phyloP scores from a whole-genome alignment of 2,888 invertebrate genomes.

The Lamellibrachia satsuma region DNA sequence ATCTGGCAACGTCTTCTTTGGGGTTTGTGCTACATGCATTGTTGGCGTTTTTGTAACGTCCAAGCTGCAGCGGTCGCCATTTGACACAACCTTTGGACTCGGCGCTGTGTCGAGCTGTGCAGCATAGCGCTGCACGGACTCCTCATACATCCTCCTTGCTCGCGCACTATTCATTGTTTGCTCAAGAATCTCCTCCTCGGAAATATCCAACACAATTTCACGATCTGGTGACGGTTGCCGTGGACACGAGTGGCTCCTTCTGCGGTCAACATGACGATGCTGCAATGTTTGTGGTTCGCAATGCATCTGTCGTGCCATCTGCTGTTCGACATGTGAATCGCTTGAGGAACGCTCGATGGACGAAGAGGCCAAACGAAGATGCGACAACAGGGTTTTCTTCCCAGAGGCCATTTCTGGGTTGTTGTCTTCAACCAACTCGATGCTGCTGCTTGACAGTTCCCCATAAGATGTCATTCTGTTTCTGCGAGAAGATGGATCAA shows the following conservation, averaged over 20 bases:
- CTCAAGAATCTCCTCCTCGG: not conserved
- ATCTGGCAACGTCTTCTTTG: slow-evolving; percentile 18
- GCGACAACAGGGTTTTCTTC: not conserved
- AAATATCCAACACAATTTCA: not conserved
- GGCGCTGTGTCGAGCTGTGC: slow-evolving; percentile 1
- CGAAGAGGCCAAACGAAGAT: not conserved
- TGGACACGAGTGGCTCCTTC: not conserved
- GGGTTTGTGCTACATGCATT: not conserved
- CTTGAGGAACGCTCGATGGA: not conserved
- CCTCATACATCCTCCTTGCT: slow-evolving; percentile 57
- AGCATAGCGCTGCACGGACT: slow-evolving; percentile 46
- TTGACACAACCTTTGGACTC: not conserved
- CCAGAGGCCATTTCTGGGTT: not conserved
- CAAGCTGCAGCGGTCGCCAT: not conserved
- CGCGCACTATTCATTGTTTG: slow-evolving; percentile 52
- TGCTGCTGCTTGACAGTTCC: not conserved
- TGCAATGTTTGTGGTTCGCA: not conserved
- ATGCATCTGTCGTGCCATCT: not conserved
- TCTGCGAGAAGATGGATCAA: not conserved
- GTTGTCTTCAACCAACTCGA: not conserved
- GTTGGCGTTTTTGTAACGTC: not conserved
- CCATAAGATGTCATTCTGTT: not conserved
- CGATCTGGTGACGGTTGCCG: not conserved
- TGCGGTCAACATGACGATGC: not conserved
- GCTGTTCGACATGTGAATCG: slow-evolving; percentile 8